A percentile compares a stretch with the other conserved stretches of the same genome.
Evolutionary conservation across 1,140 invertebrate genomes (phyloP).

Genomic region (Lethrus apterus): DNA sequence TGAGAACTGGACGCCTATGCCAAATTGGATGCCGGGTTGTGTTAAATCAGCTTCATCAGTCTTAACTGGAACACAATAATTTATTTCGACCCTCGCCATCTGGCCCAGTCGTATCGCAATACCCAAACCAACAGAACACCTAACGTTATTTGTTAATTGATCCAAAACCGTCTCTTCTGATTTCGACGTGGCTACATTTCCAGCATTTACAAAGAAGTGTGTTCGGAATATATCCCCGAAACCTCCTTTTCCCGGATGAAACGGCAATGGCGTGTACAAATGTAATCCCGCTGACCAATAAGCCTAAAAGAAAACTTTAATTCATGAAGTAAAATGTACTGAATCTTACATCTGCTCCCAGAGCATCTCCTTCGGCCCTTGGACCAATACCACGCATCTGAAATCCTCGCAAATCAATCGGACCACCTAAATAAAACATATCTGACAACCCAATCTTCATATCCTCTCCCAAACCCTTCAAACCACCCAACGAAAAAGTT

Average conservation of each 20-base stretch:
- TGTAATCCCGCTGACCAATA: constrained; percentile 79
- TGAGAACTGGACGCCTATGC: constrained; percentile 58
- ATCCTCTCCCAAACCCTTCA: constrained; percentile 56
- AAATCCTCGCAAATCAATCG: constrained; percentile 76
- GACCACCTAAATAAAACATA: constrained; percentile 81
- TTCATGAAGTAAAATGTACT: not conserved
- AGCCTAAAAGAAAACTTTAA: constrained; percentile 45
- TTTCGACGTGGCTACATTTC: constrained; percentile 62
- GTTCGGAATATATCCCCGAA: constrained; percentile 74
- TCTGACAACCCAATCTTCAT: constrained; percentile 62
- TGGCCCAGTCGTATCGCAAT: constrained; percentile 70
- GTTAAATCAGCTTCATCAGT: constrained; percentile 48
- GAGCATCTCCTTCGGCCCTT: constrained; percentile 59
- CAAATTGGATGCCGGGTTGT: constrained; percentile 60
- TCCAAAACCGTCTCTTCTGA: constrained; percentile 27
- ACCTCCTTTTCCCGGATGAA: constrained; percentile 62
- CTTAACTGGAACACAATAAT: constrained; percentile 67
- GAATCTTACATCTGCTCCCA: constrained; percentile 42
- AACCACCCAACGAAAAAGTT: constrained; percentile 60
- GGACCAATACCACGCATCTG: constrained; percentile 74
- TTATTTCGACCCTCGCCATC: constrained; percentile 76
- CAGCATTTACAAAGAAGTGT: constrained; percentile 79
- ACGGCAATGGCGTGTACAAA: constrained; percentile 78
- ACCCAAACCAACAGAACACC: constrained; percentile 64
- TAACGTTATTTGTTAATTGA: constrained; percentile 42